phyloP scores from a whole-genome alignment of 2,797 vertebrate species.

The Sibirionetta formosa region DNA sequence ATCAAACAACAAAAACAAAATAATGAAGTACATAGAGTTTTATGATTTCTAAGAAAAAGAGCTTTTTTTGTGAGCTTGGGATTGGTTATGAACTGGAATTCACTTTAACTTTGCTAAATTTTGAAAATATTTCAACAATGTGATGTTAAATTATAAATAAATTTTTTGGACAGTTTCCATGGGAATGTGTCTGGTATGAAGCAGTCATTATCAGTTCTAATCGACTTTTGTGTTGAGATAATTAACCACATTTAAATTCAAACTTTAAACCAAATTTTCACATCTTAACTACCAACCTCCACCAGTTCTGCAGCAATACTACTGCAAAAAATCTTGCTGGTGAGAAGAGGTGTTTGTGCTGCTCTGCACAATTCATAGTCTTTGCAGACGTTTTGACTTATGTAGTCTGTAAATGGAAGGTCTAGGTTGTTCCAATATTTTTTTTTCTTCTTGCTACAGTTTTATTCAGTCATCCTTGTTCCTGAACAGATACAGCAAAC shows the following conservation, averaged over 20 bases:
- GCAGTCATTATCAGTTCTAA: neutral
- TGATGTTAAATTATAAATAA: neutral
- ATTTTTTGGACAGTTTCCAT: neutral
- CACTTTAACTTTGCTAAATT: neutral
- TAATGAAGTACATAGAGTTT: neutral
- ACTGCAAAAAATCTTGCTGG: neutral
- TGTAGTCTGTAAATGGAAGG: neutral
- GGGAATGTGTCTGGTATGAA: neutral
- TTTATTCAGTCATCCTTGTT: neutral
- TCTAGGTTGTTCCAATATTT: neutral
- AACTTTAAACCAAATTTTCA: neutral
- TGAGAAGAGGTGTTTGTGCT: neutral
- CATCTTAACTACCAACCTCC: neutral
- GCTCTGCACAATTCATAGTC: neutral
- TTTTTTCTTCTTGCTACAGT: neutral
- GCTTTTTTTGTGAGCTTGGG: neutral
- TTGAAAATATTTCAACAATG: neutral
- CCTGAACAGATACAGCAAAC: neutral
- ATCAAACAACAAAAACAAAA: neutral
- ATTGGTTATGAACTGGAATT: neutral
- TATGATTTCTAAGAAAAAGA: neutral
- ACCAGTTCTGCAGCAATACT: neutral
- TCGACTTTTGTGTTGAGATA: neutral
- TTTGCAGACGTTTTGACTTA: neutral
- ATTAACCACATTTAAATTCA: neutral